Percentiles rank a stretch among this genome's conserved stretches.
phyloP scores from a whole-genome alignment of 2,113 vertebrate genomes.

The Myiagra hebetior region DNA sequence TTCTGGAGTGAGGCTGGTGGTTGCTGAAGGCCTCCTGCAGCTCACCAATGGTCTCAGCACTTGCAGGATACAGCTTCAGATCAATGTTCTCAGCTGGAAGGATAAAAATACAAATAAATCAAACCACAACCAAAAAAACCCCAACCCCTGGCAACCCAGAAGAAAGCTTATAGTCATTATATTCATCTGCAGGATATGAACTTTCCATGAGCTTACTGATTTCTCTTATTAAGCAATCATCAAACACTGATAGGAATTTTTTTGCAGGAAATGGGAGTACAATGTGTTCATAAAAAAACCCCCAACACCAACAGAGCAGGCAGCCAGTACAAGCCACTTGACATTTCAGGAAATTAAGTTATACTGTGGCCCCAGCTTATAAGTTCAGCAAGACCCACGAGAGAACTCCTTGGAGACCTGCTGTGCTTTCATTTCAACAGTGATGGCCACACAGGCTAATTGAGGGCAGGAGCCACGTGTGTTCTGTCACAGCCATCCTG shows the following conservation, averaged over 20 bases:
- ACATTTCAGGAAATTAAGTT: slow-evolving; percentile 55
- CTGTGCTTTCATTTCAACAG: background rate
- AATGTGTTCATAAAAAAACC: background rate
- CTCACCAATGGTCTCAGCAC: background rate
- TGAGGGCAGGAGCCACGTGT: background rate
- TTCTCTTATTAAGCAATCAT: slow-evolving; percentile 49
- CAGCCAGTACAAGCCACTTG: background rate
- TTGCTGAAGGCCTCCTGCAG: background rate
- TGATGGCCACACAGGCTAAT: background rate
- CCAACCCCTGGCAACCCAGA: background rate
- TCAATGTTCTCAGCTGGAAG: background rate
- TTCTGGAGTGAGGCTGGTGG: background rate
- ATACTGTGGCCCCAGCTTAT: background rate
- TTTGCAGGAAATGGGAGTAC: slow-evolving; percentile 5
- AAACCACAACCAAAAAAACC: background rate
- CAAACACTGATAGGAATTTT: slow-evolving; percentile 1
- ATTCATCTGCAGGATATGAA: slow-evolving; percentile 1
- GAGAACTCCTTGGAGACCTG: background rate
- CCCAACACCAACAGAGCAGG: background rate
- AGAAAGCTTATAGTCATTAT: background rate
- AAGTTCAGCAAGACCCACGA: background rate
- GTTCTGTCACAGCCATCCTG: background rate
- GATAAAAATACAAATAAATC: slow-evolving; percentile 37
- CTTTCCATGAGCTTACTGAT: background rate
- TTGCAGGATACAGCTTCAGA: background rate